A percentile compares a stretch with the other conserved stretches of the same genome.
phyloP scores from a whole-genome alignment of 1,140 invertebrate genomes.

The Episyrphus balteatus region DNA sequence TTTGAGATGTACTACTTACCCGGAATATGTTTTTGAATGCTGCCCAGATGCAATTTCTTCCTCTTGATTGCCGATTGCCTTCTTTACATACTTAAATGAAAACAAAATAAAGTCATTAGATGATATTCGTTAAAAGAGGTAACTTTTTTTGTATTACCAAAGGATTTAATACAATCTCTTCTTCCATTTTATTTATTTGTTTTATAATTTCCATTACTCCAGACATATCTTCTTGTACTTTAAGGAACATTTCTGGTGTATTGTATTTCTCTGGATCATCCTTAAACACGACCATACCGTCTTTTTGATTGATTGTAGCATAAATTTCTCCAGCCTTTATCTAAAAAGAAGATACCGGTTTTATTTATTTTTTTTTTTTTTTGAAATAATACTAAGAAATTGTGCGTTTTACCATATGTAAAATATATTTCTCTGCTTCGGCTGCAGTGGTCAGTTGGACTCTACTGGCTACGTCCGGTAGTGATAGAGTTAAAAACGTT shows the following conservation, averaged over 20 bases:
- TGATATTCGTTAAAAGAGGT: background rate
- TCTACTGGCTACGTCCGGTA: conserved; percentile 85
- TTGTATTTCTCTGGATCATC: conserved; percentile 95
- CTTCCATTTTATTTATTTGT: conserved; percentile 83
- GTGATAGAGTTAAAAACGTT: conserved; percentile 89
- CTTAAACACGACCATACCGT: conserved; percentile 94
- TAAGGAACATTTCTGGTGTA: conserved; percentile 71
- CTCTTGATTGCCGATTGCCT: conserved; percentile 54
- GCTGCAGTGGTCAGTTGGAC: conserved; percentile 71
- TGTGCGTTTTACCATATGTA: conserved; percentile 69
- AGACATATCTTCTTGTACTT: conserved; percentile 79
- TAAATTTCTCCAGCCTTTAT: conserved; percentile 96
- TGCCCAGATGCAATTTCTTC: conserved; percentile 48
- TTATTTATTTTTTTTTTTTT: background rate
- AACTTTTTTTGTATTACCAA: conserved; percentile 39
- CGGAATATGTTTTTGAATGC: conserved; percentile 40
- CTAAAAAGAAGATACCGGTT: conserved; percentile 38
- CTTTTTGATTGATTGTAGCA: conserved; percentile 94
- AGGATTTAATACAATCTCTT: conserved; percentile 85
- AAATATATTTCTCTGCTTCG: conserved; percentile 88
- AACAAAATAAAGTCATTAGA: conserved; percentile 1
- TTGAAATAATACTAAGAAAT: background rate
- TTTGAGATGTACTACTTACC: too few species aligned
- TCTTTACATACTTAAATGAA: conserved; percentile 56
- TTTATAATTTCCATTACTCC: conserved; percentile 77